Conservation (phyloP, 2,797 vertebrate genomes). For the Hypotaenidia philippensis region DNA sequence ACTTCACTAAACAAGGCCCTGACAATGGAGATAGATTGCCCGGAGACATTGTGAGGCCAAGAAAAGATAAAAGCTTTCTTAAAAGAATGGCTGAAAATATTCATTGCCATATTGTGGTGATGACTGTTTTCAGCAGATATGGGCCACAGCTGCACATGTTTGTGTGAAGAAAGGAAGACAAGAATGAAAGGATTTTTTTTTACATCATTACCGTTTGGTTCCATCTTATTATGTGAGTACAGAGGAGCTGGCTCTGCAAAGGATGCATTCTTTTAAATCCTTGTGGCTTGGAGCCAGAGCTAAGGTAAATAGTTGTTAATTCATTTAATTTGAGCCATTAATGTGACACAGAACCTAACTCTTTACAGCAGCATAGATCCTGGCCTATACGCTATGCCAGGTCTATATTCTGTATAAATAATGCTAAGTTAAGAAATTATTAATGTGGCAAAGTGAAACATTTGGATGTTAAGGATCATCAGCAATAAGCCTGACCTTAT, state of each 20-base stretch:
- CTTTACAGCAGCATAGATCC: not conserved
- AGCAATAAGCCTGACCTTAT: not conserved
- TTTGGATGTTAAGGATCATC: not conserved
- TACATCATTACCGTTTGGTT: not conserved
- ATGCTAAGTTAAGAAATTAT: not conserved
- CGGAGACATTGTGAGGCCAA: slow-evolving; percentile 32
- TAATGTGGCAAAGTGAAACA: not conserved
- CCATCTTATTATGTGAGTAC: not conserved
- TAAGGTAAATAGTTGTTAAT: not conserved
- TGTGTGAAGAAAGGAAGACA: slow-evolving; percentile 51
- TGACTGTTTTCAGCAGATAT: slow-evolving; percentile 63
- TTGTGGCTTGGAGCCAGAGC: not conserved
- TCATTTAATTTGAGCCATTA: not conserved
- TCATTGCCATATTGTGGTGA: slow-evolving; percentile 56
- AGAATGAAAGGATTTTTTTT: slow-evolving; percentile 40
- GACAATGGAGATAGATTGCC: slow-evolving; percentile 55
- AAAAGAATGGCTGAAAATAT: slow-evolving; percentile 58
- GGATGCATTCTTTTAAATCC: not conserved
- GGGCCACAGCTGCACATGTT: slow-evolving; percentile 52
- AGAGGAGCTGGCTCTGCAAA: not conserved
- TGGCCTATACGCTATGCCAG: not conserved
- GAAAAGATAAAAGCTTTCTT: slow-evolving; percentile 67
- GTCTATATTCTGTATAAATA: not conserved
- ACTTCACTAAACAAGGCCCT: slow-evolving; percentile 19
- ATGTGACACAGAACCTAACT: not conserved